phyloP scores from a whole-genome alignment of 2,113 vertebrate genomes.

The Corynorhinus townsendii region DNA sequence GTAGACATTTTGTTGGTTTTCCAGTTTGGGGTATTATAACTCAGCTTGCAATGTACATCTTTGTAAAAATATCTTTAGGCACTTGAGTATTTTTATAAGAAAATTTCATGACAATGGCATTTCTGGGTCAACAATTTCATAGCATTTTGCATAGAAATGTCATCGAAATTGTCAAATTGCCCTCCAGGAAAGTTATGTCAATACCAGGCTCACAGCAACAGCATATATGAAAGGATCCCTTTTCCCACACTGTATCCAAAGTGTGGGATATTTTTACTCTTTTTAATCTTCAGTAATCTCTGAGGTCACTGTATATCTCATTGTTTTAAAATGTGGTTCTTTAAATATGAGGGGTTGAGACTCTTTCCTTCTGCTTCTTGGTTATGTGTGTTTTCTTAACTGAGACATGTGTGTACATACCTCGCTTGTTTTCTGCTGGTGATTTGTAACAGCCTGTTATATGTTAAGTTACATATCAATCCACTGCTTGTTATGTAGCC shows the following conservation, averaged over 20 bases:
- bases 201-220: background rate
- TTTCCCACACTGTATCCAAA: background rate
- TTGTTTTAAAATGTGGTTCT: conserved; percentile 17
- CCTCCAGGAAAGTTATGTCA: background rate
- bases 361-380: background rate
- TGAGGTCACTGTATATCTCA: background rate
- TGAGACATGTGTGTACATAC: background rate
- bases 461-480: background rate
- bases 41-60: background rate
- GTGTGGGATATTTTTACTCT: background rate
- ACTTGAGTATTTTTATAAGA: conserved; percentile 37
- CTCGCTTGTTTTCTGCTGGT: background rate
- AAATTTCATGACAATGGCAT: background rate
- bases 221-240: background rate
- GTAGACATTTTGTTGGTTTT: conserved; percentile 14
- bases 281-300: background rate
- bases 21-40: background rate
- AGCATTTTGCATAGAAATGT: conserved; percentile 37
- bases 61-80: conserved; percentile 26
- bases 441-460: background rate
- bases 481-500: background rate
- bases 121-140: conserved; percentile 48
- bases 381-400: background rate
- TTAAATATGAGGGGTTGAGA: background rate
- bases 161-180: background rate